Conservation (phyloP, 2,797 vertebrate species). For the Hemibagrus guttatus region DNA sequence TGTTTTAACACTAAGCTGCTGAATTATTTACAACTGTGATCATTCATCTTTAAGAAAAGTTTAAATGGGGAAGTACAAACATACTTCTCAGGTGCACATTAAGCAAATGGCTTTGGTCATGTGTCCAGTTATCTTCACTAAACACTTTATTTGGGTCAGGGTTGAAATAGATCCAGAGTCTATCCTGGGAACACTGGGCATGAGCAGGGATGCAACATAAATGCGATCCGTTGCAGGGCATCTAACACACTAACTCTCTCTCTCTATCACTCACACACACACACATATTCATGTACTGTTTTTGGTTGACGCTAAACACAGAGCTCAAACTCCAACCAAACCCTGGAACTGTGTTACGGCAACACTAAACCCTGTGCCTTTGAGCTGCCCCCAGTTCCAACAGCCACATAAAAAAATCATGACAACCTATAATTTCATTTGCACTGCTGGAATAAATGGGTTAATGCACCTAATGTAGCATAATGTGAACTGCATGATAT, state of each 20-base stretch:
- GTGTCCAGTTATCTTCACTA: background rate
- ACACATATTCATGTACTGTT: background rate
- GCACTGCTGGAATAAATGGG: background rate
- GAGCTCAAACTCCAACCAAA: background rate
- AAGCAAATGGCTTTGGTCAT: background rate
- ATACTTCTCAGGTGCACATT: background rate
- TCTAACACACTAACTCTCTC: background rate
- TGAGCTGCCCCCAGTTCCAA: background rate
- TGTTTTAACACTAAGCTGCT: background rate
- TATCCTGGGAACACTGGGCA: background rate
- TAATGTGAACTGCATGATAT: conserved; percentile 3
- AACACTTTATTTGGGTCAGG: background rate
- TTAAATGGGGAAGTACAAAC: background rate
- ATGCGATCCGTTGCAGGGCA: too few species aligned
- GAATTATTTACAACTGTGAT: background rate
- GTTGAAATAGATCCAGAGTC: background rate
- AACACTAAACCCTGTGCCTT: background rate
- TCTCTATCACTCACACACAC: background rate
- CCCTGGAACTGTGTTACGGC: background rate
- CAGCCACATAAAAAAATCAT: background rate
- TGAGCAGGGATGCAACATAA: background rate
- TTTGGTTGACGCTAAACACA: background rate
- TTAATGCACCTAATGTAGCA: background rate
- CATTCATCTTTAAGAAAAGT: background rate
- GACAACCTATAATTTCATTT: conserved; percentile 4